These are phyloP conservation scores for Parnassius apollo DNA, from an alignment of 2,888 invertebrate species.

Conservation along the genomic window DNA sequence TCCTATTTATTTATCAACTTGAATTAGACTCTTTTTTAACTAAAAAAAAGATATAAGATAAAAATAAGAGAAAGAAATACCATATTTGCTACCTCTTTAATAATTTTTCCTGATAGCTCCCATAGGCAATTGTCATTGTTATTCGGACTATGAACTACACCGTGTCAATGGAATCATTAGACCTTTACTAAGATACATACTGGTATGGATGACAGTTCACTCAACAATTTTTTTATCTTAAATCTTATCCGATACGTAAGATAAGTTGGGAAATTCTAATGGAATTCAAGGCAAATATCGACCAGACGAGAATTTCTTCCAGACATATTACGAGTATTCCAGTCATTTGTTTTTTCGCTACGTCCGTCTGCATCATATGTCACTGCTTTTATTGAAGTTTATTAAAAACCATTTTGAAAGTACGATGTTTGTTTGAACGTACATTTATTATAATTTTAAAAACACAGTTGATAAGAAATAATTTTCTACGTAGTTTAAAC, in stretches of 20 bases:
- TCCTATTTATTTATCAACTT: no score
- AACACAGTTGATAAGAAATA: no score
- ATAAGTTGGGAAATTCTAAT: constrained; percentile 8
- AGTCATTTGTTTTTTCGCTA: constrained; percentile 10
- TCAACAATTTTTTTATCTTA: constrained; percentile 27
- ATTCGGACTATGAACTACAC: constrained; percentile 52
- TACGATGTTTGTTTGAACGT: no score
- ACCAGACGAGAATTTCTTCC: constrained; percentile 13
- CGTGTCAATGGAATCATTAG: constrained; percentile 46
- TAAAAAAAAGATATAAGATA: no score
- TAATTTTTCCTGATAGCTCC: constrained; percentile 1
- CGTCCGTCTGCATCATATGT: constrained; percentile 1
- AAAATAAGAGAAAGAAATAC: no score
- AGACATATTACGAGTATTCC: constrained; percentile 6
- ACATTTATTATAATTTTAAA: no score
- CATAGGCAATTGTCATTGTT: constrained; percentile 46
- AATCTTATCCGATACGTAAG: constrained; percentile 21
- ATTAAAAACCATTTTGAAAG: no score
- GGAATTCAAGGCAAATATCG: constrained; percentile 4
- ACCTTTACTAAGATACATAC: constrained; percentile 37
- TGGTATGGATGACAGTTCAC: constrained; percentile 31
- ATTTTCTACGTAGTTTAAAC: no score
- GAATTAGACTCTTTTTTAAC: no score
- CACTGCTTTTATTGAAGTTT: not conserved
- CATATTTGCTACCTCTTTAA: no score